Base-by-base conservation (phyloP, 2,113 vertebrate species). In the Fregata magnificens region DNA sequence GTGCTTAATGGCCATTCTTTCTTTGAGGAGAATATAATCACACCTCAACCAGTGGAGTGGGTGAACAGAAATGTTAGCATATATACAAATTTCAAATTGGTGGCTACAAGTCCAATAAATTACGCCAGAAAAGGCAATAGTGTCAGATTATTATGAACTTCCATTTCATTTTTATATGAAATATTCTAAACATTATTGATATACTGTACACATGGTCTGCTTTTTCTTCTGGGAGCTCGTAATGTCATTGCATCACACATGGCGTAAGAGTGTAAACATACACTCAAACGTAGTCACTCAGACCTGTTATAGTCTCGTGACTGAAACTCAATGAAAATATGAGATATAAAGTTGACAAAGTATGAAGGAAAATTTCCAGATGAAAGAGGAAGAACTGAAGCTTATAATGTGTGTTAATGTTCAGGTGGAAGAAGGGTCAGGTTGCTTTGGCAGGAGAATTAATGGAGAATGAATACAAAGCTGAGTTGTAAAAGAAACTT, bases 391-490 rank as follows among this genome's bases (percentile, higher is more conserved):
- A 79, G 44, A 82, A 61, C 19, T 83, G 49, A 93, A 93, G 86
- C 70, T 90, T 92, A 47, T 65, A 88, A 85, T 65, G 63, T 52
- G 49, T 66, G 62, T 71, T 82, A 96, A 84, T 63, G 53, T 86
- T 90, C 15, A 82, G 65, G 81, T 88, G 38, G 82, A 71, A 82
- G 52, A 86, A 81, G 61, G 83, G 91, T 93, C 80, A 82, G 67
- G 38, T 45, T 94, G 78, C 80, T 90, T 90, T 94, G 71, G 47
- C 83, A 90, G 82, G 81, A 92, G 71, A 97, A 93, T 96, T 93
- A 93, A 89, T 82, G 63, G 81, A 74, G 53, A 52, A 73, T 0
- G 25, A 90, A 72, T 89, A 85, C 34, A 53, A 94, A 92, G 72
- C 67, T 70, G 89, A 90, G 80, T 45, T 77, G 29, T 87, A 86